These are phyloP conservation scores for Sceliomorpha sp. DNA, from an alignment of 2,888 invertebrate genomes.

Conservation along the genomic window DNA sequence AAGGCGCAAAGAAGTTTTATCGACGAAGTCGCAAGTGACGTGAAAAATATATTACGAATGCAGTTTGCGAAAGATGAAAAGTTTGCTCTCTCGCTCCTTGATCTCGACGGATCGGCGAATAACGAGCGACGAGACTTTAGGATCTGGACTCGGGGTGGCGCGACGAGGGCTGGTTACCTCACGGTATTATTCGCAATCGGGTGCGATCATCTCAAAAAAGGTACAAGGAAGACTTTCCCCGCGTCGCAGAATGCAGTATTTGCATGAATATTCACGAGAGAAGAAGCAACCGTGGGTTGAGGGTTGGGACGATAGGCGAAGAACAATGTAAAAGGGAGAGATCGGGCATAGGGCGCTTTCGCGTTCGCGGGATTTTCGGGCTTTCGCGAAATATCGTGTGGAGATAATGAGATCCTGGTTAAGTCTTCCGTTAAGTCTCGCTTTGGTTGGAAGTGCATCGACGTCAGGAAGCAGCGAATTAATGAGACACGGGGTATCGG, in stretches of 20 bases:
- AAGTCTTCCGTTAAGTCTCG: constrained; percentile 65
- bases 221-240: constrained; percentile 1
- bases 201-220: constrained; percentile 30
- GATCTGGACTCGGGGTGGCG: background rate
- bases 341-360: constrained; percentile 26
- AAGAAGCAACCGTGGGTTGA: constrained; percentile 19
- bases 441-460: constrained; percentile 58
- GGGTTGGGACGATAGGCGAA: background rate
- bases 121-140: constrained; percentile 25
- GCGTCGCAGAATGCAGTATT: constrained; percentile 50
- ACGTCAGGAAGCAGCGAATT: constrained; percentile 61
- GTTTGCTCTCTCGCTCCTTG: constrained; percentile 26
- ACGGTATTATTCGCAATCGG: constrained; percentile 39
- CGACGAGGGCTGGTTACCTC: constrained; percentile 12
- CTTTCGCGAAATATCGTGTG: constrained; percentile 60
- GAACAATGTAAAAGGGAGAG: no score
- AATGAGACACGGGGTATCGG: constrained; percentile 62
- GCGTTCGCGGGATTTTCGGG: constrained; percentile 59
- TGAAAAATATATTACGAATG: constrained; percentile 51
- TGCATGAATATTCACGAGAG: constrained; percentile 61
- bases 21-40: constrained; percentile 41
- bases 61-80: constrained; percentile 46
- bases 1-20: constrained; percentile 37
- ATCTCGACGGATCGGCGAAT: constrained; percentile 21
- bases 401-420: constrained; percentile 75